Percentiles rank a stretch among this genome's conserved stretches.
Evolutionary conservation across 2,113 vertebrate genomes (phyloP).

Genomic region (Pygoscelis adeliae): DNA sequence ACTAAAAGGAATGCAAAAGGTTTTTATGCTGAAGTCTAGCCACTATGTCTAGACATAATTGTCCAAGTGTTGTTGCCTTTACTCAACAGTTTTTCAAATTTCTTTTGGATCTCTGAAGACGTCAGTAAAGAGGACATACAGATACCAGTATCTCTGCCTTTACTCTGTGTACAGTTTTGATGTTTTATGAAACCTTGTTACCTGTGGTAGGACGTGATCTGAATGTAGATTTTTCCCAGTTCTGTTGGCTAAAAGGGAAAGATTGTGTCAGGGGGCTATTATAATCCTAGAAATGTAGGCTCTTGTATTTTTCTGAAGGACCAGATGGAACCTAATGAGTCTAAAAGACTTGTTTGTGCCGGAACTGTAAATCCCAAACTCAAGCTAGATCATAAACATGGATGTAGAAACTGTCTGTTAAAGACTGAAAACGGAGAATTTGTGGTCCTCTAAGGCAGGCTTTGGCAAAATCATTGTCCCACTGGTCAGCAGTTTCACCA

Average conservation of each 20-base stretch:
- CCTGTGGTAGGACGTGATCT: background rate
- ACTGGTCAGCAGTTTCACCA: background rate
- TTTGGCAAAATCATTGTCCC: background rate
- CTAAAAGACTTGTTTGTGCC: background rate
- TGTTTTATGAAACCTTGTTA: background rate
- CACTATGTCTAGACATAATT: background rate
- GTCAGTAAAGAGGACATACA: accelerated
- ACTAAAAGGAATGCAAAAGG: background rate
- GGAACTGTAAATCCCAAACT: background rate
- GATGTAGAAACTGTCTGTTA: background rate
- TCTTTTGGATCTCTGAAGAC: background rate
- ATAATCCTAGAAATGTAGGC: background rate
- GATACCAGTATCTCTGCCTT: background rate
- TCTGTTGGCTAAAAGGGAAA: background rate
- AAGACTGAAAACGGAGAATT: background rate
- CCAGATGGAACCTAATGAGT: background rate
- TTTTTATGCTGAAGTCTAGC: background rate
- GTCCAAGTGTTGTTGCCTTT: background rate
- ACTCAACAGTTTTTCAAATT: background rate
- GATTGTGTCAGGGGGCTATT: background rate
- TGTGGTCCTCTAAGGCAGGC: background rate
- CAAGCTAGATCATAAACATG: background rate
- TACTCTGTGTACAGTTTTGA: background rate
- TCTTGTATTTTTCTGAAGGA: background rate
- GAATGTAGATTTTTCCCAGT: background rate